phyloP scores from a whole-genome alignment of 2,797 vertebrate species.

The Chrosomus eos region DNA sequence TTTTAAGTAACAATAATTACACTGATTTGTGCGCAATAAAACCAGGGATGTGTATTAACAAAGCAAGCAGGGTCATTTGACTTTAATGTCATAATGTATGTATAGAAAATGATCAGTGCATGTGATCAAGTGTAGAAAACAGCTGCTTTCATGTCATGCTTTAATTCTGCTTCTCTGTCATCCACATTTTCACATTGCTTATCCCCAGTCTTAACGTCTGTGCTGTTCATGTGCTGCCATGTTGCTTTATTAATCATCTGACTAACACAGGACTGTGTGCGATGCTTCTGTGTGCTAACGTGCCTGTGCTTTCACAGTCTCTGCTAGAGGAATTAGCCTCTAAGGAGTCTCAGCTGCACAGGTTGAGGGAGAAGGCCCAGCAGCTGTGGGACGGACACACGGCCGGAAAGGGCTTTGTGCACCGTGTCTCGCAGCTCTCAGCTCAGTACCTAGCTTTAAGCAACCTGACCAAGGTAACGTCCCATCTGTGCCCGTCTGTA shows the following conservation, averaged over 20 bases:
- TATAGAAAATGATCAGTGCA: neutral
- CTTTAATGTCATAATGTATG: neutral
- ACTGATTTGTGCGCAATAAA: neutral
- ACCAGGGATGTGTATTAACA: neutral
- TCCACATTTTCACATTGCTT: constrained; percentile 43
- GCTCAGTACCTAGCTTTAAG: constrained; percentile 95
- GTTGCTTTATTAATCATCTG: constrained; percentile 57
- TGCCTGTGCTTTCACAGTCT: constrained; percentile 89
- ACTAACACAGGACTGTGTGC: constrained; percentile 63
- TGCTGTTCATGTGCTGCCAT: constrained; percentile 54
- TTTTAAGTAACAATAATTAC: neutral
- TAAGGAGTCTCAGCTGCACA: constrained; percentile 90
- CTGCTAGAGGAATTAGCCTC: constrained; percentile 94
- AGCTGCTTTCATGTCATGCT: constrained; percentile 24
- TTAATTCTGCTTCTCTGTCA: constrained; percentile 34
- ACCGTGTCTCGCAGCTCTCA: constrained; percentile 97
- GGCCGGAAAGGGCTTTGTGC: constrained; percentile 95
- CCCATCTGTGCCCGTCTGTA: no score
- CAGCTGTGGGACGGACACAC: constrained; percentile 96
- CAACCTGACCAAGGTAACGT: constrained; percentile 95
- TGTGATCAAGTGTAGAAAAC: neutral
- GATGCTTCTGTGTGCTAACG: constrained; percentile 68
- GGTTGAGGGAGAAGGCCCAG: constrained; percentile 94
- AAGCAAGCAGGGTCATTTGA: neutral
- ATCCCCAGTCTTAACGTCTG: constrained; percentile 42